Base-by-base conservation (phyloP, 2,113 vertebrate genomes). In the Protomyctophum bolini region DNA sequence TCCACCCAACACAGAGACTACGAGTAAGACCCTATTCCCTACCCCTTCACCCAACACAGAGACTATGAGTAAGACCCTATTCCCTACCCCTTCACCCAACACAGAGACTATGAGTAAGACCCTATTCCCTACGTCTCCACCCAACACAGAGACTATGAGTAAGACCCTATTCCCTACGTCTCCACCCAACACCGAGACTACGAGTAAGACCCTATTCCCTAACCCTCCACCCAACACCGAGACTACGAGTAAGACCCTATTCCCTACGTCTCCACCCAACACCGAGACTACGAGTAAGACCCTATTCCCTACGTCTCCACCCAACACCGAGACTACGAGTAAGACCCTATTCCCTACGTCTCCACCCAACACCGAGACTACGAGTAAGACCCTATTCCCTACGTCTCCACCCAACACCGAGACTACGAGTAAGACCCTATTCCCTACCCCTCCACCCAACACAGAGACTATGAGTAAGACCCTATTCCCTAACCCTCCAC, bases 221-320 rank as follows among this genome's bases (percentile, higher is more conserved):
- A 2, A 33, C 33, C 33, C 33, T 33, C 33, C 4, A 33, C 33
- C 2, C 33, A 33, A 33, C 33, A 33, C 33, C 2, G 33, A 33
- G 33, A 33, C 33, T 33, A 33, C 33, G 33, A 33, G 33, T 33
- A 33, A 33, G 33, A 4, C 33, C 33, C 33, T 4, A 33, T 33
- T 33, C 33, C 33, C 33, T 33, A 33, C 33, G 33, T 33, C 33
- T 33, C 33, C 4, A 33, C 33, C 2, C 33, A 33, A 33, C 33
- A 33, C 33, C 2, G 33, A 33, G 33, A 33, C 33, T 33, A 33
- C 33, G 33, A 33, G 33, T 33, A 33, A 33, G 33, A 56, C 90
- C 90, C 2, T 49, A 84, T 2, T 75, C 68, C 0, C 62, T 60
- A 72, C 78, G 64, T 75, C 66, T 75, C 72, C 51, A 76, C 81